Base-by-base conservation (phyloP, 2,113 vertebrate species). In the Spea multiplicata region DNA sequence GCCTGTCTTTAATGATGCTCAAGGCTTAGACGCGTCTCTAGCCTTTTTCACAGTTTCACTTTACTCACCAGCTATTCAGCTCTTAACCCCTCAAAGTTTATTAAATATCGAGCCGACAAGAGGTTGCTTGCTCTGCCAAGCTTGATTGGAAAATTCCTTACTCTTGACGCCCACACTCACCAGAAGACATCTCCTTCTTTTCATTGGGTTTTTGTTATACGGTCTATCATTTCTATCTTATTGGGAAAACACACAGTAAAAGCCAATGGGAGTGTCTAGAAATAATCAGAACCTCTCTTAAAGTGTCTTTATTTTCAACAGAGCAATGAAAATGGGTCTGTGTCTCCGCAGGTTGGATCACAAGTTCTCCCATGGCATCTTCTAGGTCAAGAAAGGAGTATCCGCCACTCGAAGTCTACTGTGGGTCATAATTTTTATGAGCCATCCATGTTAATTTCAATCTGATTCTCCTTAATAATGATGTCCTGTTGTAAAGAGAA, bases 381-480 rank as follows among this genome's bases (percentile, higher is more conserved):
- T 47, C n/a, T 16, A n/a, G 8, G 46, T 45, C 4, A 50, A 4
- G 16, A 8, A n/a, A 4, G 48, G 17, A 71, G 4, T 44, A 71
- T 71, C 68, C 52, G 47, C 16, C 46, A 4, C 14, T 30, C 14
- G 46, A 48, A 17, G 14, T 53, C 3, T 14, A 48, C 16, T 13
- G 6, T 8, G 55, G 52, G 69, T 53, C 69, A 71, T 17, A 12
- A n/a, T 53, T 71, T 71, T n/a, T 52, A 71, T 50, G 17, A 78
- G 30, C 46, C 44, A 9, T 16, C 44, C 50, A 9, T 80, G 77
- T 59, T 73, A 44, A 67, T 80, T 80, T 80, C 50, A 5, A 13
- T 48, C 61, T 47, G 14, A 73, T 79, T 73, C 45, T 47, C 46
- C 70, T 17, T 80, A 67, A 80, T 73, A 73, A 73, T 67, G 71